A percentile compares a stretch with the other conserved stretches of the same genome.
Conservation (phyloP, 2,888 invertebrate species). For the Orthonevra nobilis region DNA sequence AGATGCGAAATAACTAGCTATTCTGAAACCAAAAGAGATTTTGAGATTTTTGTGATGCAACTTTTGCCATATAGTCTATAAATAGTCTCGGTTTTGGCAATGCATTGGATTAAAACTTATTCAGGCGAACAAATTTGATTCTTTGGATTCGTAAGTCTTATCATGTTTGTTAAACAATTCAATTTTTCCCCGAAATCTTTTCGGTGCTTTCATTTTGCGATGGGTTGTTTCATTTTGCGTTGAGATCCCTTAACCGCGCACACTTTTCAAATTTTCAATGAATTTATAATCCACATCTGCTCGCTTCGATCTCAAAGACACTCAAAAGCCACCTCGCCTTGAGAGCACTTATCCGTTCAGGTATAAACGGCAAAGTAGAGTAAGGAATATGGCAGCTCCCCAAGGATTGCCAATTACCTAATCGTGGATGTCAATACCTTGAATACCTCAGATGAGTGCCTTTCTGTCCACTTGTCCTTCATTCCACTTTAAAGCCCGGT, state of each 20-base stretch:
- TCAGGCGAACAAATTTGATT: too few species aligned
- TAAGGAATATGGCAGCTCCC: conserved; percentile 54
- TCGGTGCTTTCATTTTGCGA: conserved; percentile 4
- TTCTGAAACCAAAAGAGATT: too few species aligned
- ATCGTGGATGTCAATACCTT: conserved; percentile 66
- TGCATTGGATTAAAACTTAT: too few species aligned
- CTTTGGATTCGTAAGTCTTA: too few species aligned
- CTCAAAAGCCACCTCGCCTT: conserved; percentile 26
- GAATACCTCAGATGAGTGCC: conserved; percentile 50
- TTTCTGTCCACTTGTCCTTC: conserved; percentile 30
- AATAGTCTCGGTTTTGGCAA: too few species aligned
- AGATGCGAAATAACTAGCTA: too few species aligned
- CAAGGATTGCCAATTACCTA: conserved; percentile 66
- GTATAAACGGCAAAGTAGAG: background rate
- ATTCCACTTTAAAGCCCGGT: conserved; percentile 10
- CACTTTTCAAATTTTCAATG: conserved; percentile 53
- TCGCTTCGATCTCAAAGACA: conserved; percentile 34
- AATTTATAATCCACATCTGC: conserved; percentile 29
- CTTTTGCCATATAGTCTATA: too few species aligned
- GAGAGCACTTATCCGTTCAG: conserved; percentile 36
- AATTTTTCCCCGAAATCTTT: too few species aligned
- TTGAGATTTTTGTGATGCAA: too few species aligned
- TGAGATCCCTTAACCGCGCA: conserved; percentile 42
- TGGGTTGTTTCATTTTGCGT: too few species aligned
- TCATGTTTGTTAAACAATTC: too few species aligned